Base-by-base conservation (phyloP, 1,140 invertebrate species). In the Lordiphosa clarofinis region DNA sequence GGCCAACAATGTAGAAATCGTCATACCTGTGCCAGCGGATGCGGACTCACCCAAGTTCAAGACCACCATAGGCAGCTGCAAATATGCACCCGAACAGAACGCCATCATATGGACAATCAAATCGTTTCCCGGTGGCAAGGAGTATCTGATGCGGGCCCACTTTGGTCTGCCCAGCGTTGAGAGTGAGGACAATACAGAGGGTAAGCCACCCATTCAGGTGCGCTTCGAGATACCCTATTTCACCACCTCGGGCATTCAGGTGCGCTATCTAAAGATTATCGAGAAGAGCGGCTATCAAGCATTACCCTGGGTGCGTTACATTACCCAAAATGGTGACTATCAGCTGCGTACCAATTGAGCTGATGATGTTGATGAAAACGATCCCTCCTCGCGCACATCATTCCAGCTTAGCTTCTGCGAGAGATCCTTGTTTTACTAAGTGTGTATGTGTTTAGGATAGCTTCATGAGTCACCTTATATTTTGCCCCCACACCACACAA, bases 191-290 rank as follows among this genome's bases (percentile, higher is more conserved):
- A 91, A 93, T 7, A 69, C 69, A 2, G 98, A 99, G 90, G 98
- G 97, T 0, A 97, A 97, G 89, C 98, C 98, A 33, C 99, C 99
- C 0, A 99, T 99, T 72, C 96, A 98, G 90, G 98, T 99, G 4
- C 98, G 98, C 90, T 99, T 99, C 91, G 99, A 99, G 91, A 99
- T 99, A 81, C 99, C 99, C 0, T 99, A 99, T 86, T 99, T 99
- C 76, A 99, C 98, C 0, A 99, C 98, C 40, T 99, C 98, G 13
- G 99, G 99, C 4, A 99, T 99, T 79, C 98, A 99, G 90, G 95
- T 99, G 4, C 92, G 98, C 35, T 99, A 99, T 89, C 91, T 99
- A 63, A 99, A 99, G 90, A 99, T 99, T 86, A 99, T 99, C 86
- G 99, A 99, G 86, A 99, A 99, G 90, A 99, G 97, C 90, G 99